Evolutionary conservation across 2,888 invertebrate species (phyloP), one percentile per base, ranked within the genome.

Genomic region (Tortricodes alternella): DNA sequence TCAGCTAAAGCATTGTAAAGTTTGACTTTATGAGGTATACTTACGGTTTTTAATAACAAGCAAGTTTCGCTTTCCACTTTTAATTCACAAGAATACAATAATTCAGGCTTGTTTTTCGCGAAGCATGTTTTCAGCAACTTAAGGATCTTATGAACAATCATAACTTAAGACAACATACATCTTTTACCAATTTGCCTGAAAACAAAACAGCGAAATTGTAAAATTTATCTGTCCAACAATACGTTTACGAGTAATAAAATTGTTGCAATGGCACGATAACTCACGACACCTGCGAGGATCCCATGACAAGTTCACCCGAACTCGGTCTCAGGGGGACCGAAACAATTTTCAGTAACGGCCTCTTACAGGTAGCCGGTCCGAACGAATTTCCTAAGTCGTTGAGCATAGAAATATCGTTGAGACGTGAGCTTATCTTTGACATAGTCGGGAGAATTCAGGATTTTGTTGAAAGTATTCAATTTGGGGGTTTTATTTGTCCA

Each of bases 241-340:
- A 62, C 68, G 67, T 76, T 73, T 76, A 71, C 71, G 74, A 67
- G 68, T 74, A 74, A 77, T 78, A 80, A 78, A 80, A 76, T 73
- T 67, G 71, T 70, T 78, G 76, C 80, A 77, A 69, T 63, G 74
- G 67, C 68, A 73, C 77, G 64, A 82, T 87, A 85, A 81, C 71
- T 87, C 82, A 83, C 73, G 76, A 74, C 86, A 86, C 83, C 85
- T 87, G 87, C 73, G 68, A 71, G 64, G 75, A 74, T 81, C 80
- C 71, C 79, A 78, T 75, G 73, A 63, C 59, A 63, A 60, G 43
- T 61, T 62, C 63, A 63, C 66, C 69, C 71, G 70, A 71, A 76
- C 78, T 66, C 70, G 56, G 67, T 63, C 59, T 63, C 71, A 64
- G 58, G 63, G 83, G 79, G 78, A 66, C 72, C 70, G 68, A 80